Evolutionary conservation across 1,140 invertebrate genomes (phyloP), one percentile per base, ranked within the genome.

Genomic region (Drosophila punjabiensis): DNA sequence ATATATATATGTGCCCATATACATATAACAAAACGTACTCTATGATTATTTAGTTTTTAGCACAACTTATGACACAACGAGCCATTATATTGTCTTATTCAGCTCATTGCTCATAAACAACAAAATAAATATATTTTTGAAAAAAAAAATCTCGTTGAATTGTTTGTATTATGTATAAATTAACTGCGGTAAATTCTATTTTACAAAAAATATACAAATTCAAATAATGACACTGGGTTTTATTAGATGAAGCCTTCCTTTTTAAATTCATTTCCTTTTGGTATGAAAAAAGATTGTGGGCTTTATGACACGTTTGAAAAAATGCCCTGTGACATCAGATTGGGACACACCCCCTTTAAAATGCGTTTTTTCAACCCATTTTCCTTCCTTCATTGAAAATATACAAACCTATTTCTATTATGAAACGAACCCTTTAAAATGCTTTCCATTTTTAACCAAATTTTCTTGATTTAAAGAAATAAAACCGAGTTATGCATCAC

Each of bases 31-130:
- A 60, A 65, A 59, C 45, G 20, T 66, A 67, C 61, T 55, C 55
- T 83, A 80, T 77, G 62, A 81, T 88, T 88, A 89, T 84, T 87
- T 89, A 89, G 84, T 87, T 89, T 89, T 65, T 84, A 56, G 75
- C 41, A 41, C 18, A 84, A 69, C 67, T 63, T 84, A 76, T 84
- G 78, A 78, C 76, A 71, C 53, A 79, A 76, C 65, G 74, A 84
- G 81, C 81, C 74, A 81, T 50, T 81, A 71, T 66, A 83, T 69
- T 83, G 55, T 43, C 76, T 79, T 78, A 83, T 69, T 77, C 59
- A 66, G 85, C 78, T 84, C 78, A 73, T 52, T 64, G 71, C 66
- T 90, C 84, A 88, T 86, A 87, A 77, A 69, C 53, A 66, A 67
- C 32, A 76, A 79, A 73, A 85, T 52, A 32, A 52, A 52, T 52